These are phyloP conservation scores for Pangasius macronema DNA, from an alignment of 2,797 vertebrate species.

Conservation along the genomic window DNA sequence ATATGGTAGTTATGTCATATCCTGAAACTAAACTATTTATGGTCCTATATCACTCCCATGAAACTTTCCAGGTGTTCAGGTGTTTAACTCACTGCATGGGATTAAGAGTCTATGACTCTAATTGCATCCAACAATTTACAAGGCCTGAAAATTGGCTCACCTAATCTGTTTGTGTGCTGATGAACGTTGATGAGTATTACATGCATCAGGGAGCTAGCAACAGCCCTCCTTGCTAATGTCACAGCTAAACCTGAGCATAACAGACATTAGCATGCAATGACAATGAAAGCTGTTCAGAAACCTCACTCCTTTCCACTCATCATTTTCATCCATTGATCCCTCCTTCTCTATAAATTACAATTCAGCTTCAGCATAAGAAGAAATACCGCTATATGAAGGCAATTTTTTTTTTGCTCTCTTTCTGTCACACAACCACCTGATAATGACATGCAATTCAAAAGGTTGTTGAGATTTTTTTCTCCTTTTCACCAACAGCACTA, in stretches of 20 bases:
- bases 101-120: constrained; percentile 46
- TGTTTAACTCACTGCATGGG: constrained; percentile 34
- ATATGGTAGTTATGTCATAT: neutral
- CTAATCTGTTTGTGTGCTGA: neutral
- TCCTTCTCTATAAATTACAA: neutral
- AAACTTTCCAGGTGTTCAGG: neutral
- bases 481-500: neutral
- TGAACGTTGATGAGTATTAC: neutral
- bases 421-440: neutral
- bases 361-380: neutral
- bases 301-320: neutral
- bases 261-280: neutral
- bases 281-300: constrained; percentile 2
- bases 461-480: neutral
- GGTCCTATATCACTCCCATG: neutral
- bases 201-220: neutral
- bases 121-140: constrained; percentile 44
- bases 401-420: neutral
- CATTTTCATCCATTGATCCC: constrained; percentile 1
- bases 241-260: neutral
- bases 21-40: neutral
- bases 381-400: neutral
- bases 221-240: constrained; percentile 12
- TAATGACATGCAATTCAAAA: neutral
- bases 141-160: neutral